phyloP scores from a whole-genome alignment of 2,888 invertebrate genomes.

The Plagiodera versicolora region DNA sequence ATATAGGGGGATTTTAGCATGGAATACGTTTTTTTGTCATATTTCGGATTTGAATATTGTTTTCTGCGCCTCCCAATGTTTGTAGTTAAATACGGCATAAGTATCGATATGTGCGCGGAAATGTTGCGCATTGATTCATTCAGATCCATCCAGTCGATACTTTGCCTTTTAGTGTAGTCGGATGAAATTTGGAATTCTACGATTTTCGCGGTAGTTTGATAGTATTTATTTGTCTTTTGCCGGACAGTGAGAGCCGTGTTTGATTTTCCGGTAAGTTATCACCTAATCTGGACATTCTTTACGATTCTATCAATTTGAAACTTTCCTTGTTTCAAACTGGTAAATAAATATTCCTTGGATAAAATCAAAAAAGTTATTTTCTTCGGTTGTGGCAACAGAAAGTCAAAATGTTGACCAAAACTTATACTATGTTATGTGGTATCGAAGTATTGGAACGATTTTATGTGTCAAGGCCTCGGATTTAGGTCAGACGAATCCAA shows the following conservation, averaged over 20 bases:
- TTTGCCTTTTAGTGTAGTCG: constrained; percentile 42
- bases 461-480: constrained; percentile 26
- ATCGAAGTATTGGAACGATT: constrained; percentile 22
- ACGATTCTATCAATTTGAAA: not conserved
- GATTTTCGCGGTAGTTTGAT: constrained; percentile 31
- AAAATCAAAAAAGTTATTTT: not conserved
- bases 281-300: no score
- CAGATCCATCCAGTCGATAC: constrained; percentile 50
- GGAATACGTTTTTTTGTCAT: not conserved
- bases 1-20: not conserved
- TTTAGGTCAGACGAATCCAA: constrained; percentile 27
- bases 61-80: constrained; percentile 21
- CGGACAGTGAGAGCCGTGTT: constrained; percentile 28
- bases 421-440: constrained; percentile 2
- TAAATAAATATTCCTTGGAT: not conserved
- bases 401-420: no score
- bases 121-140: constrained; percentile 49
- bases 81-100: constrained; percentile 29
- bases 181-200: constrained; percentile 40
- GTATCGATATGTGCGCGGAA: constrained; percentile 54
- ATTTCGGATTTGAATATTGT: constrained; percentile 23
- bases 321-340: not conserved
- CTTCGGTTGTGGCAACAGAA: no score
- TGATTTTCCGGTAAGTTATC: constrained; percentile 40
- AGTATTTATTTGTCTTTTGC: constrained; percentile 37